Conservation (phyloP, 2,797 vertebrate genomes). For the Austrolebias charrua region DNA sequence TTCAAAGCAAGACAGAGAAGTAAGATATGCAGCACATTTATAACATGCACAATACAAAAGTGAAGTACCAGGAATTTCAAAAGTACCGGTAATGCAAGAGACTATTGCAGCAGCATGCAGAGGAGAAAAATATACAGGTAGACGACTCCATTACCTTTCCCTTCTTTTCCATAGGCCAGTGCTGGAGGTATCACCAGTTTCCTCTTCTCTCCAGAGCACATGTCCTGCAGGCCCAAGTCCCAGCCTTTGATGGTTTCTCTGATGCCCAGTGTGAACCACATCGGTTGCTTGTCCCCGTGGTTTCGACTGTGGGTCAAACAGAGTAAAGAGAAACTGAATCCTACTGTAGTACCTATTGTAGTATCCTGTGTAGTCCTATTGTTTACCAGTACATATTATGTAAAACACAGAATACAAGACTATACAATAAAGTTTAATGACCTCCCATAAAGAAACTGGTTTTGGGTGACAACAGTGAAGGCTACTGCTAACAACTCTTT, state of each 20-base stretch:
- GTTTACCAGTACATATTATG: no score
- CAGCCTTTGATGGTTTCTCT: constrained; percentile 91
- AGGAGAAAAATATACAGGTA: not conserved
- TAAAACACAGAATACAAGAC: no score
- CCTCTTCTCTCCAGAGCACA: constrained; percentile 94
- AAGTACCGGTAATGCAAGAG: no score
- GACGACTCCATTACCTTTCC: constrained; percentile 84
- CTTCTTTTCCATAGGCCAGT: constrained; percentile 94
- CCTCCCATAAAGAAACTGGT: no score
- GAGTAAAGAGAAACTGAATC: no score
- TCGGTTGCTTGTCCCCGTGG: constrained; percentile 87
- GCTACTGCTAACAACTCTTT: no score
- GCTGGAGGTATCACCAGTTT: constrained; percentile 88
- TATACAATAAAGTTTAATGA: no score
- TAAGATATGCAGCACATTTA: not conserved
- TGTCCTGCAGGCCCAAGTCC: constrained; percentile 92
- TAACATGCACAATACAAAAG: no score
- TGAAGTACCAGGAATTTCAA: no score
- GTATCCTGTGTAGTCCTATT: no score
- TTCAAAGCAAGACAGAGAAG: constrained; percentile 37
- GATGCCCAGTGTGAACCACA: constrained; percentile 97
- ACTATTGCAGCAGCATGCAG: constrained; percentile 22
- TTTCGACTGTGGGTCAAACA: constrained; percentile 76
- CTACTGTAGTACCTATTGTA: no score
- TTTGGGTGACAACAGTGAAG: no score